Conservation (phyloP, 2,888 invertebrate species). For the Notodromas monacha region DNA sequence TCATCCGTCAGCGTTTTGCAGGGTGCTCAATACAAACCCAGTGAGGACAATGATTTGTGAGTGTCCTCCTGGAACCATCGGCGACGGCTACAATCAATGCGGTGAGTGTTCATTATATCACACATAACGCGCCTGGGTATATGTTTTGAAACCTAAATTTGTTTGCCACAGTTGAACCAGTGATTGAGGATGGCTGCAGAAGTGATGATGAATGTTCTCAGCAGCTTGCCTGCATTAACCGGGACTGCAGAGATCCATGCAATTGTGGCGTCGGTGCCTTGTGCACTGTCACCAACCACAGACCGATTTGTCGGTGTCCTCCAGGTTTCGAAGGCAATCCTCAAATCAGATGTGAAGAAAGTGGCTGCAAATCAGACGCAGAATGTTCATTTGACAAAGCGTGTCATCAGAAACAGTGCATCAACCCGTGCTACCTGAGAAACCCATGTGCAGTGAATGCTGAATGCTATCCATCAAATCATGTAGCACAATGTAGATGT, state of each 20-base stretch:
- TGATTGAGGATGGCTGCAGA: conserved; percentile 27
- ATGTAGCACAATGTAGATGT: conserved; percentile 43
- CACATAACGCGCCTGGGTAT: neutral
- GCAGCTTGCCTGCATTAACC: conserved; percentile 39
- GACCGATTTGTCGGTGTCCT: conserved; percentile 45
- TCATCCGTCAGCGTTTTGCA: conserved; percentile 14
- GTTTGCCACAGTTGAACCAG: neutral
- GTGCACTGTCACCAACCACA: conserved; percentile 47
- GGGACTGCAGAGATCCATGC: conserved; percentile 49
- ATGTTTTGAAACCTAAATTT: neutral
- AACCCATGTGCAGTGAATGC: conserved; percentile 54
- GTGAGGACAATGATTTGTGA: conserved; percentile 23
- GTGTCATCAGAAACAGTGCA: conserved; percentile 24
- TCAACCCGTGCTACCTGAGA: conserved; percentile 40
- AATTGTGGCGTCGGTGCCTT: conserved; percentile 40
- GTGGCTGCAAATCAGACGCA: conserved; percentile 30
- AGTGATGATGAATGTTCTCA: conserved; percentile 51
- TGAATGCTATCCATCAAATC: conserved; percentile 23
- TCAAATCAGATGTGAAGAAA: conserved; percentile 27
- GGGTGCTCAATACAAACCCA: conserved; percentile 12
- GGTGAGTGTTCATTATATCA: neutral
- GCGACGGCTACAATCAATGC: conserved; percentile 7
- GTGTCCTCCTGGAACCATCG: conserved; percentile 11
- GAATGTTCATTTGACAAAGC: conserved; percentile 38
- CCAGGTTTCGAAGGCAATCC: conserved; percentile 37